Base-by-base conservation (phyloP, 2,797 vertebrate genomes). In the Poecilia velifera region DNA sequence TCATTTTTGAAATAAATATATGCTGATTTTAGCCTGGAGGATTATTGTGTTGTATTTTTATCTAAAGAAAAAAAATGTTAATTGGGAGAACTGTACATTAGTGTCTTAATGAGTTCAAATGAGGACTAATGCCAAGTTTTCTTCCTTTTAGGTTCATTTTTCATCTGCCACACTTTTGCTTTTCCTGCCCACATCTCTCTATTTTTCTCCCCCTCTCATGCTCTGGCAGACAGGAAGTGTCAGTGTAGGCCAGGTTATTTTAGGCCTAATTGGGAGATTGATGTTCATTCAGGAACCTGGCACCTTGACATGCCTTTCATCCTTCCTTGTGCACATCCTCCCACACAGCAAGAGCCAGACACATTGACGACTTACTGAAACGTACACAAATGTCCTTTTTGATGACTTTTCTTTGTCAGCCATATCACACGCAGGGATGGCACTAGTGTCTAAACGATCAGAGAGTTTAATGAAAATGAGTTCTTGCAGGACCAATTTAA, bases 211-310 rank as follows among this genome's bases (percentile, higher is more conserved):
- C 73, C 76, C 78, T 89, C 83, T 87, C 72, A 3, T 34, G 28
- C 83, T 74, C 83, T 49, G 77, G 64, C 83, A 87, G 87, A 87
- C 90, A 95, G 94, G 92, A 94, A 92, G 93, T 92, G 91, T 92
- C 90, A 89, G 87, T 89, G 87, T 92, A 86, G 86, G 77, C 86
- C 87, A 89, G 89, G 92, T 94, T 94, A 94, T 94, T 94, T 94
- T 89, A 91, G 89, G 91, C 90, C 91, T 95, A 94, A 94, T 94
- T 94, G 94, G 87, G 89, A 94, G 93, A 95, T 93, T 94, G 94
- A 95, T 95, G 94, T 88, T 93, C 84, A 90, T 91, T 86, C 83
- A 92, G 94, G 94, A 95, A 95, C 94, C 93, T 93, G 93, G 93
- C 94, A 95, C 93, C 94, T 91, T 90, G 89, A 93, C 94, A 90